These are phyloP conservation scores for Paguma larvata DNA, from an alignment of 2,797 vertebrate genomes.

Conservation along the genomic window DNA sequence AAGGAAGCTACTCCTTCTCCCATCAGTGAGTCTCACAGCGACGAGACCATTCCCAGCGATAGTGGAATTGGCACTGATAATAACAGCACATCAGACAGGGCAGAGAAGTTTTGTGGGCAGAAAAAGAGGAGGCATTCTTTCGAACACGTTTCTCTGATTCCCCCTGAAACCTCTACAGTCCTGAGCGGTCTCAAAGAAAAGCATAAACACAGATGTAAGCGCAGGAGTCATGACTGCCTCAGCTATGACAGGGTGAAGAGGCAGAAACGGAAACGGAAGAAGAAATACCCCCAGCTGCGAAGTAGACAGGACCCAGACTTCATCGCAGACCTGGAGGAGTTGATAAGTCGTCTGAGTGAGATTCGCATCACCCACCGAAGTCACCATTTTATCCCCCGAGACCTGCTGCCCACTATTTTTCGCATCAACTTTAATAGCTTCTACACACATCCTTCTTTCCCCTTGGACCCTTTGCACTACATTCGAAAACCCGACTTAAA, in stretches of 20 bases:
- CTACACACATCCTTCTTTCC: slow-evolving; percentile 96
- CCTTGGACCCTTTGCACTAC: slow-evolving; percentile 96
- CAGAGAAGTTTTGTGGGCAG: slow-evolving; percentile 93
- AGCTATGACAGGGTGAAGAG: slow-evolving; percentile 95
- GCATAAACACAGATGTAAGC: slow-evolving; percentile 97
- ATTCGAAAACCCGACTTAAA: slow-evolving; percentile 95
- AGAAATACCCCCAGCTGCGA: slow-evolving; percentile 96
- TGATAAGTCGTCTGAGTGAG: slow-evolving; percentile 94
- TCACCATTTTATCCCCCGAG: slow-evolving; percentile 96
- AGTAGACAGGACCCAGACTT: slow-evolving; percentile 96
- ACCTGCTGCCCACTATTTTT: slow-evolving; percentile 96
- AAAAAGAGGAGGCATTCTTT: slow-evolving; percentile 94
- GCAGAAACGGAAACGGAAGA: slow-evolving; percentile 97
- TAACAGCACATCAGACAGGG: slow-evolving; percentile 95
- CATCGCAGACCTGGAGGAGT: slow-evolving; percentile 95
- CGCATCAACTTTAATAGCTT: slow-evolving; percentile 98
- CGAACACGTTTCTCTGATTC: slow-evolving; percentile 91
- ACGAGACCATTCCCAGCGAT: slow-evolving; percentile 96
- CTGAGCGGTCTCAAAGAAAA: slow-evolving; percentile 94
- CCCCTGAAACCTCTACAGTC: slow-evolving; percentile 88
- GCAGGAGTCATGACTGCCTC: slow-evolving; percentile 93
- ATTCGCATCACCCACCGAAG: slow-evolving; percentile 95
- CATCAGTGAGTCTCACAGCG: slow-evolving; percentile 96
- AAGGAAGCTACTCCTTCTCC: slow-evolving; percentile 96
- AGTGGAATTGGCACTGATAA: slow-evolving; percentile 97